phyloP scores from a whole-genome alignment of 2,113 vertebrate genomes.

The Rana temporaria region DNA sequence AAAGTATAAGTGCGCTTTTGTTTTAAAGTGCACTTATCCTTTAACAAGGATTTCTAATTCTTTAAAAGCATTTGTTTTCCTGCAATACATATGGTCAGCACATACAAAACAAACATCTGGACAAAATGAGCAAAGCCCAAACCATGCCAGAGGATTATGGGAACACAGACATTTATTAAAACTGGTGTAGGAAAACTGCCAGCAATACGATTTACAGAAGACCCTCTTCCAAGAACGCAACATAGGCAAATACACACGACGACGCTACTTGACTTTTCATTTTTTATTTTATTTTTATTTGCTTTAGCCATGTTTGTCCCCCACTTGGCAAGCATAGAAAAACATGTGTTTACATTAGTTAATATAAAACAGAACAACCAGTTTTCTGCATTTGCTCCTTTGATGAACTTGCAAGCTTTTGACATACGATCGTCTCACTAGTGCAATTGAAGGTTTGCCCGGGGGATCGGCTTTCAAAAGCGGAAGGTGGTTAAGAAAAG shows the following conservation, averaged over 20 bases:
- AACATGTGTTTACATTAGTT: conserved; percentile 37
- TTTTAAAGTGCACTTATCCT: too few species aligned
- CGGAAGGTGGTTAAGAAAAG: not conserved
- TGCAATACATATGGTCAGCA: not conserved
- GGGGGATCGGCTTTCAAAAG: not conserved
- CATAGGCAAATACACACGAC: conserved; percentile 6
- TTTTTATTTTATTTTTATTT: not conserved
- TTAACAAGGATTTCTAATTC: too few species aligned
- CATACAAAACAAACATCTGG: conserved; percentile 11
- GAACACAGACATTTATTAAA: conserved; percentile 32
- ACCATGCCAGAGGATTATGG: not conserved
- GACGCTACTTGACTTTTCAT: not conserved
- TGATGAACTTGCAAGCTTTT: conserved; percentile 31
- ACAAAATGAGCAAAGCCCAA: not conserved
- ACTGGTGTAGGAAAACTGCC: conserved; percentile 18
- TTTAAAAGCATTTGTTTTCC: too few species aligned
- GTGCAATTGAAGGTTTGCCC: conserved; percentile 39
- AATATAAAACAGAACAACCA: conserved; percentile 48
- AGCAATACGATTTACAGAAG: conserved; percentile 17
- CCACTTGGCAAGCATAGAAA: not conserved
- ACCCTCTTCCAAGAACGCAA: conserved; percentile 28
- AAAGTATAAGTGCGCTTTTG: too few species aligned
- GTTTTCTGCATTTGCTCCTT: conserved; percentile 39
- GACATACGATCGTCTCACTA: conserved; percentile 36
- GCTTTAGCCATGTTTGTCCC: conserved; percentile 4